A percentile compares a stretch with the other conserved stretches of the same genome.
phyloP scores from a whole-genome alignment of 1,140 invertebrate species.

The Sitobion miscanthi region DNA sequence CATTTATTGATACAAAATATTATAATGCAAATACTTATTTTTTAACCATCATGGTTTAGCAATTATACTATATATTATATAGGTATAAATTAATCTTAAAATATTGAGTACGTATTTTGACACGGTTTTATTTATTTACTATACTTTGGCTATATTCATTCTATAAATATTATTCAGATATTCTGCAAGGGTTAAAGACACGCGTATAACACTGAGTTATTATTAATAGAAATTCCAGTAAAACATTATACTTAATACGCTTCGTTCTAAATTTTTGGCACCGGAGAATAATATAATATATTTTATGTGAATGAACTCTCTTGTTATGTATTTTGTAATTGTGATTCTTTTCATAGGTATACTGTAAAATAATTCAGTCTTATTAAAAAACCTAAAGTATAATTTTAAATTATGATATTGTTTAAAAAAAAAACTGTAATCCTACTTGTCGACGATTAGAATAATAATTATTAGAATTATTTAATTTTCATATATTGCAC shows the following conservation, averaged over 20 bases:
- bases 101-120: neutral
- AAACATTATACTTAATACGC: neutral
- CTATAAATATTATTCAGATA: neutral
- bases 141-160: neutral
- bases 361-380: neutral
- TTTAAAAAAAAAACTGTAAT: no score
- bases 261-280: neutral
- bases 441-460: no score
- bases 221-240: slow-evolving; percentile 39
- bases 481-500: no score
- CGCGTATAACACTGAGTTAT: neutral
- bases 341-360: neutral
- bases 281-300: neutral
- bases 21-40: neutral
- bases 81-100: neutral
- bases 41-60: neutral
- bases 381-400: neutral
- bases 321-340: neutral
- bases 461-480: no score
- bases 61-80: neutral
- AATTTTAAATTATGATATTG: neutral
- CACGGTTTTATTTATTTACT: neutral
- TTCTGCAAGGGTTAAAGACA: neutral
- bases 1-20: neutral
- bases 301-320: slow-evolving; percentile 4